A percentile compares a stretch with the other conserved stretches of the same genome.
phyloP scores from a whole-genome alignment of 2,113 vertebrate genomes.

The Malurus melanocephalus region DNA sequence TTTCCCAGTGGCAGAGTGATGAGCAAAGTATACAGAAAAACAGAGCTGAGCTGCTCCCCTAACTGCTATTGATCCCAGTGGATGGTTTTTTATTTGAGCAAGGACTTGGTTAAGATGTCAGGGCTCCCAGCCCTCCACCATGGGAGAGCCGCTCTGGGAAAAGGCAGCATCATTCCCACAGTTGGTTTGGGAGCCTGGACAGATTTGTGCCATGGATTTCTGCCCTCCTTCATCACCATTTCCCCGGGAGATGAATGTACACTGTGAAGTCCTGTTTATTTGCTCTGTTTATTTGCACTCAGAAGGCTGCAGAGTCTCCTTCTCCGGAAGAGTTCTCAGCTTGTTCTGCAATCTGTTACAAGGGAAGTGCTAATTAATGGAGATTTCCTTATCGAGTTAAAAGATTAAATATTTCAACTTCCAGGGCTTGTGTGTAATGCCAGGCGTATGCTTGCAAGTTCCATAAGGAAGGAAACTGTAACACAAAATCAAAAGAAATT shows the following conservation, averaged over 20 bases:
- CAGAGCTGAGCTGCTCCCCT: neutral
- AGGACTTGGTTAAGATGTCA: neutral
- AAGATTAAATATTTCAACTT: neutral
- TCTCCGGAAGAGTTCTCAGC: slow-evolving; percentile 4
- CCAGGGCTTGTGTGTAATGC: neutral
- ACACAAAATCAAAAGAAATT: slow-evolving; percentile 45
- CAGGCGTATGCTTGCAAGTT: neutral
- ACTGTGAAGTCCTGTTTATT: neutral
- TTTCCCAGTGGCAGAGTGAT: neutral
- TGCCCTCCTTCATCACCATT: neutral
- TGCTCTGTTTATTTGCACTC: neutral
- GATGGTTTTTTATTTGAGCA: neutral
- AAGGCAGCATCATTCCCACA: neutral
- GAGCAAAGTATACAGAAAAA: neutral
- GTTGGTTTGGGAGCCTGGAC: neutral
- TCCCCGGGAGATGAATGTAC: neutral
- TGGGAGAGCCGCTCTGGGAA: neutral
- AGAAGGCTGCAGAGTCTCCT: slow-evolving; percentile 9
- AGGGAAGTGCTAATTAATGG: slow-evolving; percentile 21
- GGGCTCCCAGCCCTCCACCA: neutral
- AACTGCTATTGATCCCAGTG: neutral
- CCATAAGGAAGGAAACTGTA: slow-evolving; percentile 3
- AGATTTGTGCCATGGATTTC: neutral
- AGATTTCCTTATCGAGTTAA: neutral
- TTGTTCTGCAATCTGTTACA: slow-evolving; percentile 15